phyloP scores from a whole-genome alignment of 2,113 vertebrate species.

The Crotalus horridus region DNA sequence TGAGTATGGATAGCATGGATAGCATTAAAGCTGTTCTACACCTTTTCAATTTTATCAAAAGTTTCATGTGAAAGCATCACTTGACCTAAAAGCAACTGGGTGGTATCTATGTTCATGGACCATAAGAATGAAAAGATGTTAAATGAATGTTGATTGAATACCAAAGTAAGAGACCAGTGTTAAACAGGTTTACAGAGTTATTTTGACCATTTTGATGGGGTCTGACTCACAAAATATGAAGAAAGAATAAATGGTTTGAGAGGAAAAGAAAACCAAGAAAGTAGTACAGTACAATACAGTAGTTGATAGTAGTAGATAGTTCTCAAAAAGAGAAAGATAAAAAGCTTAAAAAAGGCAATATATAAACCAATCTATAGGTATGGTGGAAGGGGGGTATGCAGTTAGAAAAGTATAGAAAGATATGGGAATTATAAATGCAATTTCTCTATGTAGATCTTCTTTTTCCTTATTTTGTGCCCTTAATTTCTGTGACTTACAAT shows the following conservation, averaged over 20 bases:
- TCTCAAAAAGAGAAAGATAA: neutral
- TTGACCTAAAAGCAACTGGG: neutral
- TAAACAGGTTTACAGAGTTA: neutral
- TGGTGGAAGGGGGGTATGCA: neutral
- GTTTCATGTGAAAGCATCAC: neutral
- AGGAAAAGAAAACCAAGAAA: neutral
- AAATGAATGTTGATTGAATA: neutral
- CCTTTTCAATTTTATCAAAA: neutral
- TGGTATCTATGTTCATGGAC: neutral
- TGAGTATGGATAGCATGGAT: neutral
- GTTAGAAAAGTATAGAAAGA: neutral
- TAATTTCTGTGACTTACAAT: neutral
- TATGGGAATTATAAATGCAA: neutral
- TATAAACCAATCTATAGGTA: neutral
- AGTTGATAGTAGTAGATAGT: neutral
- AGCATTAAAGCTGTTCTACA: neutral
- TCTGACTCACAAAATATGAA: neutral
- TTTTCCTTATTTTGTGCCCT: neutral
- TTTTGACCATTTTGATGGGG: neutral
- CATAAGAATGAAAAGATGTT: neutral
- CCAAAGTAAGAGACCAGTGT: neutral
- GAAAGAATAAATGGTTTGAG: neutral
- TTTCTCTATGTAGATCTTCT: neutral
- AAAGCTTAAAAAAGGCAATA: neutral
- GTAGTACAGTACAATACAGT: neutral